These are phyloP conservation scores for Leptopilina clavipes DNA, from an alignment of 1,140 invertebrate species.

Conservation along the genomic window DNA sequence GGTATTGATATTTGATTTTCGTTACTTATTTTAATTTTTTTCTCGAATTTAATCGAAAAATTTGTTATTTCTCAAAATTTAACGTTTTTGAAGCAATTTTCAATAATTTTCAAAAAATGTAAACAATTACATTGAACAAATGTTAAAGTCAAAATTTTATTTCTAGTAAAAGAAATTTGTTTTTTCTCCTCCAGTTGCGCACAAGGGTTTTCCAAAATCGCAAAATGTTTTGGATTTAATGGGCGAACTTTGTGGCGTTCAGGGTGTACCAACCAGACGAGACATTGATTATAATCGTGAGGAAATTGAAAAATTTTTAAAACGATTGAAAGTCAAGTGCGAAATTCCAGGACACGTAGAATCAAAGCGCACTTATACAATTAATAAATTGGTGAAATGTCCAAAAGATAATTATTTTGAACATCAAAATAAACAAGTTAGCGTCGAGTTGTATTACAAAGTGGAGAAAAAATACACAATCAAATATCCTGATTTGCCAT, in stretches of 20 bases:
- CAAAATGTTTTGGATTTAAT: constrained; percentile 72
- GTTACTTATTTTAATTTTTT: too few species aligned
- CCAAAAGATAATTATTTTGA: constrained; percentile 69
- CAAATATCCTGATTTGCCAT: constrained; percentile 76
- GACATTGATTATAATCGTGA: constrained; percentile 37
- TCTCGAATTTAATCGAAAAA: too few species aligned
- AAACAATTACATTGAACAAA: too few species aligned
- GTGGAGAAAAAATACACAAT: constrained; percentile 72
- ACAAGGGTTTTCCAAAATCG: constrained; percentile 80
- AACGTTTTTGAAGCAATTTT: too few species aligned
- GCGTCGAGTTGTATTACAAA: constrained; percentile 76
- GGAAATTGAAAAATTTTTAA: constrained; percentile 52
- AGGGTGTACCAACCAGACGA: not conserved
- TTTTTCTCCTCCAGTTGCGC: constrained; percentile 77
- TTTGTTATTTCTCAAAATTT: too few species aligned
- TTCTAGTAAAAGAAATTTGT: not conserved
- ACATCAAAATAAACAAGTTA: constrained; percentile 62
- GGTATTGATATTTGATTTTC: too few species aligned
- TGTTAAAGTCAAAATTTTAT: too few species aligned
- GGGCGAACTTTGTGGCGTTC: constrained; percentile 25
- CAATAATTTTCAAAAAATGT: too few species aligned
- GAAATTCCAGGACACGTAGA: constrained; percentile 70
- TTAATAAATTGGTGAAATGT: constrained; percentile 72
- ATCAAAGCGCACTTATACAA: constrained; percentile 72
- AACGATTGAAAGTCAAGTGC: constrained; percentile 72